Percentiles rank a stretch among this genome's conserved stretches.
phyloP scores from a whole-genome alignment of 2,888 invertebrate genomes.

The Brachyopa scutellaris region DNA sequence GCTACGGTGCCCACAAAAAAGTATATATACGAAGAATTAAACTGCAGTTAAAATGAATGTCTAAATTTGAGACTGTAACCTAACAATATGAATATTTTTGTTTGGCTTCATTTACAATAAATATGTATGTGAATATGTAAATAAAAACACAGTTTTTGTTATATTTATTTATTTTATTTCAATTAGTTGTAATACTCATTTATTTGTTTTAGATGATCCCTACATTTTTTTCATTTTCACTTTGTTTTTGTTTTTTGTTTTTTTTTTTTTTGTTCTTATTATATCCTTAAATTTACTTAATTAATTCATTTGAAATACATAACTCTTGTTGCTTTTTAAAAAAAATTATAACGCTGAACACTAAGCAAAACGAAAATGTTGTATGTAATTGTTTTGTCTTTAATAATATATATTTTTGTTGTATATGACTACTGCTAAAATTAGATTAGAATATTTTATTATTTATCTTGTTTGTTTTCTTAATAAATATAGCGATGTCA shows the following conservation, averaged over 20 bases:
- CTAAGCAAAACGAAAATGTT: constrained; percentile 55
- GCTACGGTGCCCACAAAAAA: no score
- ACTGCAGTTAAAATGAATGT: no score
- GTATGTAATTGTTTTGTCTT: background rate
- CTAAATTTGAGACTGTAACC: no score
- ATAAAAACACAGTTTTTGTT: background rate
- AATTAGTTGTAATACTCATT: constrained; percentile 64
- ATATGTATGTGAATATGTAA: background rate
- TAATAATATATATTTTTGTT: background rate
- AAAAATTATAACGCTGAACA: constrained; percentile 54
- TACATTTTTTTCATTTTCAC: constrained; percentile 77
- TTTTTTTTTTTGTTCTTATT: constrained; percentile 68
- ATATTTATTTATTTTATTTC: constrained; percentile 59
- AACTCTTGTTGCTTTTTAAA: constrained; percentile 65
- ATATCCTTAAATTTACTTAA: constrained; percentile 77
- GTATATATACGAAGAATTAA: no score
- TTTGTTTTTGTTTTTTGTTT: constrained; percentile 75
- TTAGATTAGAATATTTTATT: constrained; percentile 46
- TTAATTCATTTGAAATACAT: constrained; percentile 70
- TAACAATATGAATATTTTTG: no score
- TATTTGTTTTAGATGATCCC: constrained; percentile 77
- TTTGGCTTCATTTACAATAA: background rate
- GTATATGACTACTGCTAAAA: constrained; percentile 60
- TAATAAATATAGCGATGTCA: constrained; percentile 54
- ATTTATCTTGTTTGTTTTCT: constrained; percentile 11